Conservation (phyloP, 2,888 invertebrate genomes). For the Coenonympha arcania region DNA sequence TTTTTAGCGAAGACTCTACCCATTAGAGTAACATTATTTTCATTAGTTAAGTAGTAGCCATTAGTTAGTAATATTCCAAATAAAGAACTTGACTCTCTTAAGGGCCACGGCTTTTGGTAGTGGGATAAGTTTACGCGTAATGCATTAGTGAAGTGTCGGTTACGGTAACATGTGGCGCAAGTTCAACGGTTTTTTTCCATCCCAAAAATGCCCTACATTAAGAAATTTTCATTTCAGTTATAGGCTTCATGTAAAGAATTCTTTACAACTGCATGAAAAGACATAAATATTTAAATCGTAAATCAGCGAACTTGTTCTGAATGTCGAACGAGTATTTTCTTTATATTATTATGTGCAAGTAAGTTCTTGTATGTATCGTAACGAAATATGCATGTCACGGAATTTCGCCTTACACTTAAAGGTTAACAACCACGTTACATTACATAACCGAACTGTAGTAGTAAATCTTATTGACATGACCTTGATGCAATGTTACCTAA, state of each 20-base stretch:
- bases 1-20: not conserved
- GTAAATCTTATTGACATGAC: not conserved
- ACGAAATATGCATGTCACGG: not conserved
- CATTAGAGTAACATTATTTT: not conserved
- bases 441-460: not conserved
- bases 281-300: not conserved
- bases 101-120: too few species aligned
- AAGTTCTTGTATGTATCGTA: not conserved
- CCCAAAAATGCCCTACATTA: too few species aligned
- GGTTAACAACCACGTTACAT: conserved; percentile 6
- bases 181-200: too few species aligned
- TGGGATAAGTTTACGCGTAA: too few species aligned
- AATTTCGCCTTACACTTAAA: conserved; percentile 1
- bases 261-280: not conserved
- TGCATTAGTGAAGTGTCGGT: too few species aligned
- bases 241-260: not conserved
- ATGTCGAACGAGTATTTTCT: too few species aligned
- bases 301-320: not conserved
- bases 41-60: too few species aligned
- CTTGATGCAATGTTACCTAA: conserved; percentile 4
- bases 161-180: too few species aligned
- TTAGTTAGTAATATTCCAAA: too few species aligned
- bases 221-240: too few species aligned
- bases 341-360: not conserved
- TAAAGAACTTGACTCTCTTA: too few species aligned